These are phyloP conservation scores for Listronotus oregonensis DNA, from an alignment of 1,140 invertebrate species.

Conservation along the genomic window DNA sequence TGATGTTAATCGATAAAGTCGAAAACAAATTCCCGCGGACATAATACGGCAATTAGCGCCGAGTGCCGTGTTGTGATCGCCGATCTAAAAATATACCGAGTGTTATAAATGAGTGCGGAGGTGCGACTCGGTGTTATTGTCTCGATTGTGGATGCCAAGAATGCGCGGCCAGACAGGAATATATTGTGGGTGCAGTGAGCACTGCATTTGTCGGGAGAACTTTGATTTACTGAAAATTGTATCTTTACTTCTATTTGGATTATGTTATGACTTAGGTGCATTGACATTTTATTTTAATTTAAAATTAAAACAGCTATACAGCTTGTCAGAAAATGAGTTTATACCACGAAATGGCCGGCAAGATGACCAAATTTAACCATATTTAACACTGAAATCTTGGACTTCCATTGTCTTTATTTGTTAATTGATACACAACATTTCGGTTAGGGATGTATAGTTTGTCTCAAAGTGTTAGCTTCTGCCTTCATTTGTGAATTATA, in stretches of 20 bases:
- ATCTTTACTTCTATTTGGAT: constrained; percentile 12
- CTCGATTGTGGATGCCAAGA: constrained; percentile 34
- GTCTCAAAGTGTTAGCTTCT: too few relatives aligned
- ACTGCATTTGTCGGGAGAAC: constrained; percentile 28
- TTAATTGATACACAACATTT: too few relatives aligned
- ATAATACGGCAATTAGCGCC: constrained; percentile 30
- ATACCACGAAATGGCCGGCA: too few relatives aligned
- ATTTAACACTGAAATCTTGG: too few relatives aligned
- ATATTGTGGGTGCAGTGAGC: constrained; percentile 33
- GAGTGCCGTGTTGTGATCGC: constrained; percentile 25
- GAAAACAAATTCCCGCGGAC: constrained; percentile 25
- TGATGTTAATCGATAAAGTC: constrained; percentile 6
- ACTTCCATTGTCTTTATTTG: too few relatives aligned
- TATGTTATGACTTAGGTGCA: constrained; percentile 15
- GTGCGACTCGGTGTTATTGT: constrained; percentile 37
- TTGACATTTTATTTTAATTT: constrained; percentile 14
- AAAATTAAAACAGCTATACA: too few relatives aligned
- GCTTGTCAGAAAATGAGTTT: too few relatives aligned
- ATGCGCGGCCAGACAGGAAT: constrained; percentile 31
- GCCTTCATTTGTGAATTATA: too few relatives aligned
- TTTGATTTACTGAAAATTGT: constrained; percentile 35
- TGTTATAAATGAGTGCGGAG: constrained; percentile 36
- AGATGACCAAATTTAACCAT: too few relatives aligned
- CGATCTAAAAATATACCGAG: constrained; percentile 33
- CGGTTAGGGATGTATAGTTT: too few relatives aligned